Evolutionary conservation across 2,888 invertebrate species (phyloP).

Genomic region (Clistopyga incitator): DNA sequence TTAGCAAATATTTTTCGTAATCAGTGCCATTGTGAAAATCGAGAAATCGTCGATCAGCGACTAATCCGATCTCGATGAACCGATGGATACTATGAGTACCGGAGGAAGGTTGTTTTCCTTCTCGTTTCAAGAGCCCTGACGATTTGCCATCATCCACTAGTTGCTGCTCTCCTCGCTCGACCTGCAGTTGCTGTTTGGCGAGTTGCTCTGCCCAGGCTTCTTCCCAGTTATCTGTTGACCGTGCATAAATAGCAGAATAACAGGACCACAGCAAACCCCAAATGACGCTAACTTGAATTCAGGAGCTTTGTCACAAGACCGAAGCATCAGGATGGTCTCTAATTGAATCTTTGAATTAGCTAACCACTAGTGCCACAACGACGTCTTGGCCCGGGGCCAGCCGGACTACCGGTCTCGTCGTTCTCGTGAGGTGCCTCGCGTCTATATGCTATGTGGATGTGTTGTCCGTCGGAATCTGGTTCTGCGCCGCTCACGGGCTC

Average conservation of each 20-base stretch:
- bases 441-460: slow-evolving; percentile 86
- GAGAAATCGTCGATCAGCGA: slow-evolving; percentile 94
- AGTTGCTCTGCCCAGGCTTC: slow-evolving; percentile 83
- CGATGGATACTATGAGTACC: slow-evolving; percentile 91
- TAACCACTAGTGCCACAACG: slow-evolving; percentile 77
- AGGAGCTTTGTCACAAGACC: slow-evolving; percentile 25
- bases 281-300: slow-evolving; percentile 25
- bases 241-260: slow-evolving; percentile 19
- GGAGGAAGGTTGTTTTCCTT: slow-evolving; percentile 76
- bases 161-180: slow-evolving; percentile 73
- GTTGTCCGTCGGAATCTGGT: slow-evolving; percentile 84
- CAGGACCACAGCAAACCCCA: slow-evolving; percentile 5
- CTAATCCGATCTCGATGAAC: slow-evolving; percentile 93
- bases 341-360: slow-evolving; percentile 58
- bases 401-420: slow-evolving; percentile 28
- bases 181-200: slow-evolving; percentile 78
- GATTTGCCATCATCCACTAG: slow-evolving; percentile 74
- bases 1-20: slow-evolving; percentile 93
- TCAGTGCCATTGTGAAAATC: slow-evolving; percentile 92
- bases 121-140: slow-evolving; percentile 59
- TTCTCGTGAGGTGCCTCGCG: slow-evolving; percentile 72
- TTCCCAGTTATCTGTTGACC: slow-evolving; percentile 77
- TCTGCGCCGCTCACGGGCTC: slow-evolving; percentile 86
- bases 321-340: slow-evolving; percentile 16
- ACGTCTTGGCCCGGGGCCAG: slow-evolving; percentile 58